Evolutionary conservation across 2,888 invertebrate genomes (phyloP).

Genomic region (Zygaena filipendulae): DNA sequence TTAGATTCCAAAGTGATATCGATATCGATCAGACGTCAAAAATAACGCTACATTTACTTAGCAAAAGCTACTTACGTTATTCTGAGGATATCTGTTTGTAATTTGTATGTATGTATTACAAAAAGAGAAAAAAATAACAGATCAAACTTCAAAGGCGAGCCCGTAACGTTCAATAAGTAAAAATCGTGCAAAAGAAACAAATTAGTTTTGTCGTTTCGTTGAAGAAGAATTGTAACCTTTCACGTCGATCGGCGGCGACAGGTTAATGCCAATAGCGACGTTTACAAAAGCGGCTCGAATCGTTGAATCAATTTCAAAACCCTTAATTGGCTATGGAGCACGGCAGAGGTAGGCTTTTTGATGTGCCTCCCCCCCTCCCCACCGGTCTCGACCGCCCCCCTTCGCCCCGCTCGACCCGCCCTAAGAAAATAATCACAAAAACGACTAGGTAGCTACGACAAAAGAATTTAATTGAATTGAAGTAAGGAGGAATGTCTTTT

Average conservation of each 20-base stretch:
- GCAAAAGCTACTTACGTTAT: too few species aligned
- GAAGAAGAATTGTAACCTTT: too few species aligned
- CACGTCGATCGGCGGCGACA: constrained; percentile 30
- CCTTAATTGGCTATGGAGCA: constrained; percentile 49
- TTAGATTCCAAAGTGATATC: too few species aligned
- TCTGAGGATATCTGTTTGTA: too few species aligned
- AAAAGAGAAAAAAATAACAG: too few species aligned
- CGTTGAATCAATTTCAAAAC: constrained; percentile 54
- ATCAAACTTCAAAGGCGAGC: too few species aligned
- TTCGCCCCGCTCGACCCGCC: constrained; percentile 16
- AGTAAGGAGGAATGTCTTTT: constrained; percentile 36
- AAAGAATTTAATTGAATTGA: constrained; percentile 58
- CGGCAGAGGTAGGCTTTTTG: constrained; percentile 37
- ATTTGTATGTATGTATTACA: too few species aligned
- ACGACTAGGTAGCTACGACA: constrained; percentile 41
- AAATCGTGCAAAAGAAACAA: too few species aligned
- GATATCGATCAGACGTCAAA: too few species aligned
- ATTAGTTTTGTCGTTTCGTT: too few species aligned
- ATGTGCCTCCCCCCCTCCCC: constrained; percentile 26
- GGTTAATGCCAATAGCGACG: constrained; percentile 43
- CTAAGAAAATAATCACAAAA: constrained; percentile 45
- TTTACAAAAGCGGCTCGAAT: constrained; percentile 36
- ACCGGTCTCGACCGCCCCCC: not conserved
- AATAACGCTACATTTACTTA: too few species aligned
- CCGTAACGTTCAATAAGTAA: too few species aligned